Base-by-base conservation (phyloP, 2,113 vertebrate genomes). In the Mus spicilegus region DNA sequence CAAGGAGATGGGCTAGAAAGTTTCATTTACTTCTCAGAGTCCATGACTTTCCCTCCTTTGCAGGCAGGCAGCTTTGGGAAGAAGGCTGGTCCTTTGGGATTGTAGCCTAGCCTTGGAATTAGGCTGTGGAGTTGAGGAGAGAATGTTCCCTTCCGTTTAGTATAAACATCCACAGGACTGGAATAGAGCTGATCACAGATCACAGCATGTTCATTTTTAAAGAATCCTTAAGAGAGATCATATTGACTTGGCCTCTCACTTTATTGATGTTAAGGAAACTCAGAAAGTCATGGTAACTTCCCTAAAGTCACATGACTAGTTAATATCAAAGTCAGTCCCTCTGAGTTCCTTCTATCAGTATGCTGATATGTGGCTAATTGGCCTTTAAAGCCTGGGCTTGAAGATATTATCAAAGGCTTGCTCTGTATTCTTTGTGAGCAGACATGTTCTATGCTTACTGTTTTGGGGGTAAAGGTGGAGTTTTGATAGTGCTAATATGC, bases 201-300 rank as follows among this genome's bases (percentile, higher is more conserved):
- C 85, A 94, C 70, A 77, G 46, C 72, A 87, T 24, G 78, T 88
- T 96, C 49, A 93, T 67, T 56, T 56, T 95, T 42, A 91, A 91
- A 86, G 70, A 81, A 12, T 36, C 51, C 78, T 81, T 14, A n/a
- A 54, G 30, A 81, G 20, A 30, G 87, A 90, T 90, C 72, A 87
- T 92, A 65, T 46, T 84, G 73, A 78, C 78, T 96, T 86, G 81
- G 67, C 61, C 93, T 97, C 87, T 92, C 46, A 90, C 93, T 89
- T 94, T 75, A 77, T 61, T 92, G 67, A 72, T 61, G 39, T 90
- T 92, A 75, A 92, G 87, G 67, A 95, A 96, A 89, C 77, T 96
- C 81, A 89, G 80, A 92, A 51, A 96, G 82, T 49, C 76, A 10
- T 24, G 72, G 61, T 87, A 86, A 89, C 82, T 96, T 96, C 84